Base-by-base conservation (phyloP, 2,113 vertebrate genomes). In the Chionis minor region DNA sequence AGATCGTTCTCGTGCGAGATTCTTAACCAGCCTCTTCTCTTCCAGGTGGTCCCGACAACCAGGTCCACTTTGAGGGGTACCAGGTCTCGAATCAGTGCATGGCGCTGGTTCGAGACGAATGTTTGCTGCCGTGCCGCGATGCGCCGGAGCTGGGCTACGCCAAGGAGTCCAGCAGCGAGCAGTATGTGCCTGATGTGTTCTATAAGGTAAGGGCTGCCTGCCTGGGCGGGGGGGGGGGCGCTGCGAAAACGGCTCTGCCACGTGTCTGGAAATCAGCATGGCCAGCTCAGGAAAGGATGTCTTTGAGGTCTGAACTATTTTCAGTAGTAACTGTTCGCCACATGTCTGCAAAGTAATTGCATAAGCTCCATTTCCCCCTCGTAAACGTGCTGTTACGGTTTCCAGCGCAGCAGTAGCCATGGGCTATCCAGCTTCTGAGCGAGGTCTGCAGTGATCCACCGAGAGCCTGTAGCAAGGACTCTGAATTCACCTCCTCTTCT, bases 51-150 rank as follows among this genome's bases (percentile, higher is more conserved):
- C 99, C 99, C 2, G 99, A 99, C 97, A 99, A 99, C 98, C 99
- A 99, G 98, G 99, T 99, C 77, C 99, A 99, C 97, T 99, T 99
- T 59, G 99, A 99, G 88, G 99, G 99, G 1, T 99, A 99, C 97
- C 99, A 99, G 96, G 99, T 99, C 71, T 99, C 99, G 1, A 99
- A 99, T 79, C 99, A 99, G 98, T 99, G 99, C 98, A 99, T 99
- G 99, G 99, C 99, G 0, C 96, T 99, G 96, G 99, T 99, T 44
- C 97, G 99, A 5, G 99, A 99, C 11, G 99, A 99, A 94, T 99
- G 99, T 82, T 97, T 99, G 70, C 98, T 99, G 92, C 99, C 99
- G 6, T 99, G 99, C 98, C 98, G 98, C 88, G 99, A 99, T 1
- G 99, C 98, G 4, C 98, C 99, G 0, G 99, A 99, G 97, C 98